These are phyloP conservation scores for Homalodisca vitripennis DNA, from an alignment of 1,140 invertebrate species.

Conservation along the genomic window DNA sequence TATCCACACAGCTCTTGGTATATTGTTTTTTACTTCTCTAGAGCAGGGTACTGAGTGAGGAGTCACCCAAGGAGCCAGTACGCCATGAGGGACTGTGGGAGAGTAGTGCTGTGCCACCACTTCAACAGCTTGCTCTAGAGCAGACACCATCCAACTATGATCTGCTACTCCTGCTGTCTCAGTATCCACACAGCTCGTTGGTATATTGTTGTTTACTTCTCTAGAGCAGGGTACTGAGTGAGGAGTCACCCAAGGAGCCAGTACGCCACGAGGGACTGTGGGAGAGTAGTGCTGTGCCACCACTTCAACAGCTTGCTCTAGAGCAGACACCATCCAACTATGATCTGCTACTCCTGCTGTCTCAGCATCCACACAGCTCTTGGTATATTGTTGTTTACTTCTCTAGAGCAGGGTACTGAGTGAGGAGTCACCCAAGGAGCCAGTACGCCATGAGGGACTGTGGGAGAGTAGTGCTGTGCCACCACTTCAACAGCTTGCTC, in stretches of 20 bases:
- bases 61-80: constrained; percentile 53
- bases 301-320: constrained; percentile 71
- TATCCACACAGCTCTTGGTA: constrained; percentile 57
- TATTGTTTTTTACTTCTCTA: too few species aligned
- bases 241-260: constrained; percentile 50
- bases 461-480: constrained; percentile 59
- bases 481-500: constrained; percentile 69
- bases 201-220: too few species aligned
- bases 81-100: constrained; percentile 64
- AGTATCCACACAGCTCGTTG: too few species aligned
- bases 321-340: constrained; percentile 71
- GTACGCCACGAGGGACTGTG: constrained; percentile 63
- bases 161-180: constrained; percentile 60
- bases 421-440: constrained; percentile 48
- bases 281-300: constrained; percentile 55
- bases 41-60: constrained; percentile 45
- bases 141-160: constrained; percentile 72
- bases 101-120: constrained; percentile 51
- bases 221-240: constrained; percentile 45
- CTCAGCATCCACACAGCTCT: too few species aligned
- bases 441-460: constrained; percentile 60
- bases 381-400: too few species aligned
- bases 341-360: constrained; percentile 64
- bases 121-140: constrained; percentile 74
- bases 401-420: constrained; percentile 45